phyloP scores from a whole-genome alignment of 2,113 vertebrate species.

The Menura novaehollandiae region DNA sequence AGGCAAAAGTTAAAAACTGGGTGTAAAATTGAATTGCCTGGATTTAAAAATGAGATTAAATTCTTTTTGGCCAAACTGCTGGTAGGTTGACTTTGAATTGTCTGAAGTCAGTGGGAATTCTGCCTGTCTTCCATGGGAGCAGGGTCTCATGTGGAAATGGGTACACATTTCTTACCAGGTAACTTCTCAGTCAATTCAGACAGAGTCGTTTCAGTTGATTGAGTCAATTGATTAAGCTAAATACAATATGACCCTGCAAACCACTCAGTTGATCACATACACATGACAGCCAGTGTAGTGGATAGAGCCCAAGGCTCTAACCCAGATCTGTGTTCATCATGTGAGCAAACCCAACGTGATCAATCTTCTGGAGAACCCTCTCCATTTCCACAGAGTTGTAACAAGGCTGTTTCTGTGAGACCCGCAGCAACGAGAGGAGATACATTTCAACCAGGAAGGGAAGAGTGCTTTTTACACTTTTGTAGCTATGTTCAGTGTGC shows the following conservation, averaged over 20 bases:
- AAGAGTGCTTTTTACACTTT: background rate
- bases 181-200: background rate
- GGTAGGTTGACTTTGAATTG: background rate
- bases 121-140: background rate
- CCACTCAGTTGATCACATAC: background rate
- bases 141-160: background rate
- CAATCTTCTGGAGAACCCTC: background rate
- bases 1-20: background rate
- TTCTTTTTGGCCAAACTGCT: background rate
- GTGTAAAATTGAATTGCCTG: background rate
- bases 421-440: background rate
- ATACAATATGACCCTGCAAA: background rate
- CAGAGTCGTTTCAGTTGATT: background rate
- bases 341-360: background rate
- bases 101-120: background rate
- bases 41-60: background rate
- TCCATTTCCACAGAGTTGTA: background rate
- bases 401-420: background rate
- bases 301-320: background rate
- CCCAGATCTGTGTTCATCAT: background rate
- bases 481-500: background rate
- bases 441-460: background rate
- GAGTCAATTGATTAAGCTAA: background rate
- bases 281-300: rapidly evolving
- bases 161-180: background rate